Conservation (phyloP, 1,140 invertebrate species). For the Chlorops oryzae region DNA sequence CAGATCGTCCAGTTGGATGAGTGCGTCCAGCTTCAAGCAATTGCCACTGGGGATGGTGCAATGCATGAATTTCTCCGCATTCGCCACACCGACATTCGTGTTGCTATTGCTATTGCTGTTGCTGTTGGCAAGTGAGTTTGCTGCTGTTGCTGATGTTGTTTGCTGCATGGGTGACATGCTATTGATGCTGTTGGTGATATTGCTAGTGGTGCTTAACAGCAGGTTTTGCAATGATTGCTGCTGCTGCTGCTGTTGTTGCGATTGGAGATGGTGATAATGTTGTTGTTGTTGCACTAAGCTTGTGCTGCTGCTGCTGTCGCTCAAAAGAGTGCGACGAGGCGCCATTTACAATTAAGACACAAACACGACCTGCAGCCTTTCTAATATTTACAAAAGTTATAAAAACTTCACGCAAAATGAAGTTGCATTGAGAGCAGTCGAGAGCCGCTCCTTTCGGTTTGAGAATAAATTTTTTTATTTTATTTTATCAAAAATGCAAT, state of each 20-base stretch:
- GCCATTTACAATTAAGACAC: too few relatives aligned
- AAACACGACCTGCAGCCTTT: too few relatives aligned
- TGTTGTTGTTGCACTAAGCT: constrained; percentile 9
- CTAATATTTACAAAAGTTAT: too few relatives aligned
- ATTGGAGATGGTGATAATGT: constrained; percentile 13
- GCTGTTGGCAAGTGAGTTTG: constrained; percentile 21
- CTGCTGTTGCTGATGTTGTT: constrained; percentile 12
- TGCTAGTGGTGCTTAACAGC: constrained; percentile 22
- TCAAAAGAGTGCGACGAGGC: constrained; percentile 39
- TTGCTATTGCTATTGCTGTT: not conserved
- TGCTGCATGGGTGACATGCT: constrained; percentile 36
- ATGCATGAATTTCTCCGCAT: constrained; percentile 40
- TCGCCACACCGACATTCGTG: constrained; percentile 2
- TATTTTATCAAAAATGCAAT: too few relatives aligned
- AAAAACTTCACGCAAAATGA: too few relatives aligned
- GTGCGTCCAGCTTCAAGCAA: constrained; percentile 61
- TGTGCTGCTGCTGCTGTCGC: constrained; percentile 16
- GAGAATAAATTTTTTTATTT: too few relatives aligned
- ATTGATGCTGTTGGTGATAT: constrained; percentile 16
- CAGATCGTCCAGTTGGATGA: constrained; percentile 67
- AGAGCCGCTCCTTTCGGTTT: too few relatives aligned
- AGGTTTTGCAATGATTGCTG: constrained; percentile 13
- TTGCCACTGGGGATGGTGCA: constrained; percentile 79
- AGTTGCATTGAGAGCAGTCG: too few relatives aligned
- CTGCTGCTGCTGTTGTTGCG: constrained; percentile 15